phyloP scores from a whole-genome alignment of 2,113 vertebrate genomes.

The Psilopsiagon aurifrons region DNA sequence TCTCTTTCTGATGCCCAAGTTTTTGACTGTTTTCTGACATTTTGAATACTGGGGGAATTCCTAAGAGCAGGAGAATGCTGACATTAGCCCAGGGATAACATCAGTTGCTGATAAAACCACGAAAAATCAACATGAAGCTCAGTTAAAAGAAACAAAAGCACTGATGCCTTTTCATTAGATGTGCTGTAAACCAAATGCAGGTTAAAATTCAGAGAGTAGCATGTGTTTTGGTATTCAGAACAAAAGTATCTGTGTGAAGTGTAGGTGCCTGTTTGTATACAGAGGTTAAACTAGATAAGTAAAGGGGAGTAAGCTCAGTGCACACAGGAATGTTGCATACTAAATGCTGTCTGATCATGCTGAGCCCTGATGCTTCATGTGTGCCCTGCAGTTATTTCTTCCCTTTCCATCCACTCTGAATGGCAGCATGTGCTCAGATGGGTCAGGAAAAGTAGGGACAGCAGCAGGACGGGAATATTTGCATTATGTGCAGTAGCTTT shows the following conservation, averaged over 20 bases:
- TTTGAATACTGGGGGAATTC: not conserved
- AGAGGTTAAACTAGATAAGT: not conserved
- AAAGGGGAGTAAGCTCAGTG: not conserved
- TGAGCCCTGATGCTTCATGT: not conserved
- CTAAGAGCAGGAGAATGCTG: not conserved
- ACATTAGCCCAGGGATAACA: not conserved
- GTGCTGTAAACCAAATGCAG: not conserved
- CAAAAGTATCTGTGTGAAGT: not conserved
- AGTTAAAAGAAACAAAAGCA: conserved; percentile 5
- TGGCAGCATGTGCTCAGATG: not conserved
- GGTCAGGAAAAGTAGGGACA: not conserved
- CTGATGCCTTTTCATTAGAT: not conserved
- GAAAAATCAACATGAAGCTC: not conserved
- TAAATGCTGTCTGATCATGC: not conserved
- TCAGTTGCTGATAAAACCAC: conserved; percentile 4
- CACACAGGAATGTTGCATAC: not conserved
- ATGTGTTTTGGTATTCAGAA: rapidly evolving
- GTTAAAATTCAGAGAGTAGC: not conserved
- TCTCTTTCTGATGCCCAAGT: not conserved
- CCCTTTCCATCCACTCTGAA: not conserved
- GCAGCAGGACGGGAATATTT: not conserved
- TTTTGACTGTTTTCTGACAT: not conserved
- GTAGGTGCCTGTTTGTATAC: not conserved
- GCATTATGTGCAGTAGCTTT: not conserved
- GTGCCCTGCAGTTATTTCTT: not conserved